Evolutionary conservation across 1,140 invertebrate genomes (phyloP), one percentile per base, ranked within the genome.

Genomic region (Cydia splendana): DNA sequence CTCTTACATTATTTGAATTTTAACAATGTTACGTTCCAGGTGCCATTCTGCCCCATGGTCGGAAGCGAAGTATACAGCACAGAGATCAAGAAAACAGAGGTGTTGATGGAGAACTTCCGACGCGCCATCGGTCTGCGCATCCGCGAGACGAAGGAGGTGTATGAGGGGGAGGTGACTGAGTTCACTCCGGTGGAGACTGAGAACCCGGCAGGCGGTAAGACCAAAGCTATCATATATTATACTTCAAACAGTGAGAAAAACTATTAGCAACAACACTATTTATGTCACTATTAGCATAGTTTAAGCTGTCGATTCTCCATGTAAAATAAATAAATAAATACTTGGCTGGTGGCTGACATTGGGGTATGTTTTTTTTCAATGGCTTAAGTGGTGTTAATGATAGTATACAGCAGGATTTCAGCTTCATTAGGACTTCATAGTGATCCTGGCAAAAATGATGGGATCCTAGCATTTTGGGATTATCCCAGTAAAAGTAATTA

Each of bases 81-180:
- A 15, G 99, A 99, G 93, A 99, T 99, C n/a, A 99, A 99, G 91
- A 99, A 99, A 89, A 99, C 99, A 2, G 99, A 99, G 94, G 98
- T 99, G 1, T 92, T 99, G 0, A 99, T 99, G 99, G 99, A 99
- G 90, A 99, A 99, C 87, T 99, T 99, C 87, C 94, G 99, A 38
- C 94, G 99, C 78, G 99, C 99, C 2, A 99, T 99, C 91, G 99
- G 99, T 53, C 93, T 98, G 1, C 94, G 97, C 84, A 98, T 98
- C n/a, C 96, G 97, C 82, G 99, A 99, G 94, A 99, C 98, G 0
- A 99, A 99, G 93, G 99, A 99, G 94, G 99, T 99, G 0, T 99
- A 99, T 93, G 99, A 99, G 94, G 99, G 99, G n/a, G 99, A 99
- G 95, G 98, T 99, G 0, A 99, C 97, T 9, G 99, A 99, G 93